Conservation (phyloP, 2,888 invertebrate genomes). For the Biston stratarius region DNA sequence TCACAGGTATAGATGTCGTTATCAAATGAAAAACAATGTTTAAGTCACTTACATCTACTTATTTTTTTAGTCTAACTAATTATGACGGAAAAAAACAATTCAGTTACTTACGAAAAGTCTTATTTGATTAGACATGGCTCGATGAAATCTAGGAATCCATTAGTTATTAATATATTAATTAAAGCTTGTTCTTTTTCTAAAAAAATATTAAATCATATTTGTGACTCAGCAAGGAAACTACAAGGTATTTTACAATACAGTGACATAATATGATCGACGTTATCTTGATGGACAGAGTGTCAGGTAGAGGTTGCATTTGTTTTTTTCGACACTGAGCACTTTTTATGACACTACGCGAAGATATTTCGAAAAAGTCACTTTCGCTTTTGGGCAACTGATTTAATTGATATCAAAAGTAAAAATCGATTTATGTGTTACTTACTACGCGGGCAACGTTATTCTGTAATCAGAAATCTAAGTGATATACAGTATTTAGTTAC, state of each 20-base stretch:
- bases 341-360: slow-evolving; percentile 30
- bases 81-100: too few relatives aligned
- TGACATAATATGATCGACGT: slow-evolving; percentile 45
- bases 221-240: slow-evolving; percentile 6
- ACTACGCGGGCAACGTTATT: too few relatives aligned
- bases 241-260: slow-evolving; percentile 27
- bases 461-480: not conserved
- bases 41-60: too few relatives aligned
- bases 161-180: too few relatives aligned
- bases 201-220: not conserved
- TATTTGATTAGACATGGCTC: too few relatives aligned
- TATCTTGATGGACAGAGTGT: slow-evolving; percentile 36
- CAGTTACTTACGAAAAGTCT: too few relatives aligned
- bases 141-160: too few relatives aligned
- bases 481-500: not conserved
- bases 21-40: too few relatives aligned
- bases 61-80: too few relatives aligned
- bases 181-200: too few relatives aligned
- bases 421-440: slow-evolving; percentile 1
- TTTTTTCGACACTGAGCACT: slow-evolving; percentile 27
- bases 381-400: slow-evolving; percentile 35
- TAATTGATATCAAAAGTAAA: slow-evolving; percentile 23
- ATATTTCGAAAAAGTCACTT: slow-evolving; percentile 37
- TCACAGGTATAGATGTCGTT: too few relatives aligned
- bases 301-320: slow-evolving; percentile 36